A percentile compares a stretch with the other conserved stretches of the same genome.
phyloP scores from a whole-genome alignment of 2,888 invertebrate species.

The Ecliptopera silaceata region DNA sequence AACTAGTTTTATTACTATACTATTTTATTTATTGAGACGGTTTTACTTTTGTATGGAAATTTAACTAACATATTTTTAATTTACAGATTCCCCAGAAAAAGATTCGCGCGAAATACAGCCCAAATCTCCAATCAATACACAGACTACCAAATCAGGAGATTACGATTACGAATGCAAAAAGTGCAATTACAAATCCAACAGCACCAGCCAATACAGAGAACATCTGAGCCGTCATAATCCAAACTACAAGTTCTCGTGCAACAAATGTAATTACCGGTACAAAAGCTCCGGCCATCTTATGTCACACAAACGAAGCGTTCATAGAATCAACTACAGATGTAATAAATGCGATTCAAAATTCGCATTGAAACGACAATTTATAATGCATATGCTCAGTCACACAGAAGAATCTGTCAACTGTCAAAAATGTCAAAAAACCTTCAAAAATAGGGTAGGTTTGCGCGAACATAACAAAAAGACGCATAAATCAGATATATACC shows the following conservation, averaged over 20 bases:
- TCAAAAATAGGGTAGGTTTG: neutral
- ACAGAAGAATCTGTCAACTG: neutral
- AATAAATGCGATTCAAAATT: neutral
- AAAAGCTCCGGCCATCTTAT: neutral
- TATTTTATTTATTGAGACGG: too few species aligned
- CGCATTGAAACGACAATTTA: neutral
- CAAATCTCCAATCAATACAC: too few species aligned
- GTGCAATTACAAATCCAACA: neutral
- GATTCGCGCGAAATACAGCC: neutral
- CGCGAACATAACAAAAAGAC: neutral
- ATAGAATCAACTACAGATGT: neutral
- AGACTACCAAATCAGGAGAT: too few species aligned
- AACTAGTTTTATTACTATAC: too few species aligned
- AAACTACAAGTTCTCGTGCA: neutral
- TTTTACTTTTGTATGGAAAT: too few species aligned
- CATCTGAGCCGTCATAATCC: neutral
- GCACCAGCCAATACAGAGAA: neutral
- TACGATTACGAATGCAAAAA: neutral
- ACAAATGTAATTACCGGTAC: neutral
- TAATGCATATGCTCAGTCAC: neutral
- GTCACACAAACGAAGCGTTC: neutral
- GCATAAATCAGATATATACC: neutral
- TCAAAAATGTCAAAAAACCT: neutral
- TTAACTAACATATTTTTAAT: neutral
- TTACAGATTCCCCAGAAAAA: neutral